Evolutionary conservation across 2,113 vertebrate genomes (phyloP).

Genomic region (Zosterops japonicus): DNA sequence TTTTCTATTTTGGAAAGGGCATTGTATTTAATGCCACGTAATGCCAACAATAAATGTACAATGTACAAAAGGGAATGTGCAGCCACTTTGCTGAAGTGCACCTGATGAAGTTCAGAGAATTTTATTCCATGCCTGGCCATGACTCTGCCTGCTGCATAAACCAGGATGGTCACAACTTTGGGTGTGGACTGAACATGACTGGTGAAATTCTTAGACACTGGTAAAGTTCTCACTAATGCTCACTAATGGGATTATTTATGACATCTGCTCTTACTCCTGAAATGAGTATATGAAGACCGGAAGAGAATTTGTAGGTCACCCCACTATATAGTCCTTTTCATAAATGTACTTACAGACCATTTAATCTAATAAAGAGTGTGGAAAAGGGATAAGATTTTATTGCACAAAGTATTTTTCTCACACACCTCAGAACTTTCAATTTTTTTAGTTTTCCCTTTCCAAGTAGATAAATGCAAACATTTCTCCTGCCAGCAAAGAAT

Average conservation of each 20-base stretch:
- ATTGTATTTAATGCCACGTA: background rate
- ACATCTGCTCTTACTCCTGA: background rate
- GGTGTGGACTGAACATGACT: background rate
- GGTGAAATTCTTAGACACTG: background rate
- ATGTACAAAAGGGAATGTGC: background rate
- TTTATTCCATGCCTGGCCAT: background rate
- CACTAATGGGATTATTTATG: background rate
- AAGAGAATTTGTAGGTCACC: background rate
- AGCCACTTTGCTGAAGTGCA: background rate
- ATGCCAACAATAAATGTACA: background rate
- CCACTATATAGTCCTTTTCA: background rate
- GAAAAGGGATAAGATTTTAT: background rate
- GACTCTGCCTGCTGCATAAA: background rate
- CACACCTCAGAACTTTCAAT: background rate
- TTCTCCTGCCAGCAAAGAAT: background rate
- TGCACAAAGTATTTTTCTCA: background rate
- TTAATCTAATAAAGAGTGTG: background rate
- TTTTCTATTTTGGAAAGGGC: background rate
- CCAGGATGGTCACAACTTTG: background rate
- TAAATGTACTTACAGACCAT: background rate
- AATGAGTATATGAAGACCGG: background rate
- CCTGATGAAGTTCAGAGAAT: background rate
- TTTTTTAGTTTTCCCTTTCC: background rate
- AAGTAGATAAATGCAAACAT: background rate
- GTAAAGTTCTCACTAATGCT: background rate